These are phyloP conservation scores for Tetramorium bicarinatum DNA, from an alignment of 2,888 invertebrate genomes.

Conservation along the genomic window DNA sequence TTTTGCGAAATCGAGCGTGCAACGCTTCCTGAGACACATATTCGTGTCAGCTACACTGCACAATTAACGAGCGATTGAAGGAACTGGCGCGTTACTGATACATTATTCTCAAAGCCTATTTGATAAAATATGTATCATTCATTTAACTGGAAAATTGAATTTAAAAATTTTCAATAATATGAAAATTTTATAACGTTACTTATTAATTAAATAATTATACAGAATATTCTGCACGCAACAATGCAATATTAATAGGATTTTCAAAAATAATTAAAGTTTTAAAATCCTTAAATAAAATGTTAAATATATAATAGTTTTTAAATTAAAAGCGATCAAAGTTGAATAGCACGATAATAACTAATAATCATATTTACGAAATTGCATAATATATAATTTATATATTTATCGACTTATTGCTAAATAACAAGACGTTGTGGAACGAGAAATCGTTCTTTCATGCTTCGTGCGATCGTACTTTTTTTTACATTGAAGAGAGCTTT, in stretches of 20 bases:
- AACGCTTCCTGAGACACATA: constrained; percentile 7
- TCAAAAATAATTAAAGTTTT: not conserved
- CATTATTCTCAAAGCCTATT: not conserved
- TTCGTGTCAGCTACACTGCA: not conserved
- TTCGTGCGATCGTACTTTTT: not conserved
- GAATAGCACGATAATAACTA: not conserved
- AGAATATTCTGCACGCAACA: not conserved
- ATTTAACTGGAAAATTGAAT: not conserved
- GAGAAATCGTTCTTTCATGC: not conserved
- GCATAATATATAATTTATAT: too few relatives aligned
- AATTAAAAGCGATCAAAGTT: not conserved
- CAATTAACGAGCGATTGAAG: not conserved
- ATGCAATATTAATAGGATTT: not conserved
- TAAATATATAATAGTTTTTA: not conserved
- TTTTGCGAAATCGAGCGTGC: constrained; percentile 22
- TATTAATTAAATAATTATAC: constrained; percentile 1
- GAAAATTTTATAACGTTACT: not conserved
- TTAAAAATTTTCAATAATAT: not conserved
- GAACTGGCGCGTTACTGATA: not conserved
- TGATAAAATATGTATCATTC: not conserved
- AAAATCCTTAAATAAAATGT: not conserved
- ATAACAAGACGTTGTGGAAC: not conserved
- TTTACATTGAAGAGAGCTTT: not conserved
- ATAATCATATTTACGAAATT: not conserved
- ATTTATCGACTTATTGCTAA: not conserved